These are phyloP conservation scores for Zoanthus sansibaricus DNA, from an alignment of 92 coral and sea anemone genomes.

Conservation along the genomic window DNA sequence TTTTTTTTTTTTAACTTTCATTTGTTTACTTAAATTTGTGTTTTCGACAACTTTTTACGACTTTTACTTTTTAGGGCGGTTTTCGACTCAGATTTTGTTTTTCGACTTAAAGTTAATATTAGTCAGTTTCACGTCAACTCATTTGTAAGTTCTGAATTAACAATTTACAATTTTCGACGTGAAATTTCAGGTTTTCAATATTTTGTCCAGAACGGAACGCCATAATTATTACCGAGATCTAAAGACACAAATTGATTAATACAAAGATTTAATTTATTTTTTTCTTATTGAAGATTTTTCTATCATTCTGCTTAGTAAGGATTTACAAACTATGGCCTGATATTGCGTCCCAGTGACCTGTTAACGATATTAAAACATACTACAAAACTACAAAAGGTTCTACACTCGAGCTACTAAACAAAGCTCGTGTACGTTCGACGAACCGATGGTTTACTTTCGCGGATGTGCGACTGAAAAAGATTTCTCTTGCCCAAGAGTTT, in stretches of 20 bases:
- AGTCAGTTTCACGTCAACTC: too few species aligned
- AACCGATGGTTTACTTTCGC: neutral
- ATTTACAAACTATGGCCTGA: slow-evolving; percentile 24
- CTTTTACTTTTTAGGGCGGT: too few species aligned
- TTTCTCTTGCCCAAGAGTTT: slow-evolving; percentile 16
- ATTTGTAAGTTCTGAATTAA: too few species aligned
- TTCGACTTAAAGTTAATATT: too few species aligned
- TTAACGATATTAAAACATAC: slow-evolving; percentile 25
- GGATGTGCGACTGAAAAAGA: neutral
- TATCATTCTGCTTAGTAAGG: neutral
- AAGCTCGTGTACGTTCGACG: neutral
- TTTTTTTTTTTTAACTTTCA: too few species aligned
- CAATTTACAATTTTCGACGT: too few species aligned
- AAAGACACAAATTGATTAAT: neutral
- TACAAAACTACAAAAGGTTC: slow-evolving; percentile 38
- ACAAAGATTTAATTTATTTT: slow-evolving; percentile 2
- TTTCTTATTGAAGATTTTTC: slow-evolving; percentile 12
- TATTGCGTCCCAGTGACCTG: neutral
- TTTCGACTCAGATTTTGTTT: too few species aligned
- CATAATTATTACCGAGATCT: too few species aligned
- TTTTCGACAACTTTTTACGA: too few species aligned
- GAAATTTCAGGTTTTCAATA: too few species aligned
- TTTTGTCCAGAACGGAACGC: too few species aligned
- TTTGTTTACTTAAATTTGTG: too few species aligned
- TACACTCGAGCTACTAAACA: slow-evolving; percentile 2